A percentile compares a stretch with the other conserved stretches of the same genome.
These are phyloP conservation scores for Lepidothrix coronata DNA, from an alignment of 2,113 vertebrate genomes.

Conservation along the genomic window DNA sequence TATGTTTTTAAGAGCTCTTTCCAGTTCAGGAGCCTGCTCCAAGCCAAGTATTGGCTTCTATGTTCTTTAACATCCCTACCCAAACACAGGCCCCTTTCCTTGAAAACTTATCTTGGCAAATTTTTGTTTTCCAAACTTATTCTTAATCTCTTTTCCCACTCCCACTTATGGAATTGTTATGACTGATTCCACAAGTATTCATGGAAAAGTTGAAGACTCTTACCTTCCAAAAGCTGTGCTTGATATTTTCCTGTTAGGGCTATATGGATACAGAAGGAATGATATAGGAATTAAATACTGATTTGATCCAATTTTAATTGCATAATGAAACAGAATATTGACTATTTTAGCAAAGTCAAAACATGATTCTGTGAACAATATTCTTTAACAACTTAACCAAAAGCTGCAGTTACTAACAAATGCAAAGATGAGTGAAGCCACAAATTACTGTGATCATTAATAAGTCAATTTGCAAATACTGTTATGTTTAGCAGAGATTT, in stretches of 20 bases:
- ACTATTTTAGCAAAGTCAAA: not conserved
- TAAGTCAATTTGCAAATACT: not conserved
- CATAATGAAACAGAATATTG: not conserved
- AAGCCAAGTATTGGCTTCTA: not conserved
- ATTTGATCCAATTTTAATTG: not conserved
- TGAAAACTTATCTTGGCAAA: not conserved
- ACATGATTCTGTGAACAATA: not conserved
- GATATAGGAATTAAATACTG: not conserved
- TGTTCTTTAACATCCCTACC: not conserved
- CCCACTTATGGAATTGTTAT: not conserved
- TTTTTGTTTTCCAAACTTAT: not conserved
- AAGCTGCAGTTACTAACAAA: not conserved
- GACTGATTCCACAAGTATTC: not conserved
- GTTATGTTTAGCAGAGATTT: conserved; percentile 25
- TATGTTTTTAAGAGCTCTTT: not conserved
- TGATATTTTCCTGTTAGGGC: conserved; percentile 94
- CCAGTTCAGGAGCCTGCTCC: not conserved
- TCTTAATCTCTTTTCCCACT: not conserved
- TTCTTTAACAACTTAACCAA: not conserved
- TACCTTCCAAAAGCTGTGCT: conserved; percentile 98
- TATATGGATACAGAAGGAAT: conserved; percentile 57
- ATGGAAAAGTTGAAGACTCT: not conserved
- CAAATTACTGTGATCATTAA: conserved; percentile 13
- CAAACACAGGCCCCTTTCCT: not conserved
- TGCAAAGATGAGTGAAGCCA: not conserved